These are phyloP conservation scores for Drosophila novamexicana DNA, from an alignment of 1,140 invertebrate species.

Conservation along the genomic window DNA sequence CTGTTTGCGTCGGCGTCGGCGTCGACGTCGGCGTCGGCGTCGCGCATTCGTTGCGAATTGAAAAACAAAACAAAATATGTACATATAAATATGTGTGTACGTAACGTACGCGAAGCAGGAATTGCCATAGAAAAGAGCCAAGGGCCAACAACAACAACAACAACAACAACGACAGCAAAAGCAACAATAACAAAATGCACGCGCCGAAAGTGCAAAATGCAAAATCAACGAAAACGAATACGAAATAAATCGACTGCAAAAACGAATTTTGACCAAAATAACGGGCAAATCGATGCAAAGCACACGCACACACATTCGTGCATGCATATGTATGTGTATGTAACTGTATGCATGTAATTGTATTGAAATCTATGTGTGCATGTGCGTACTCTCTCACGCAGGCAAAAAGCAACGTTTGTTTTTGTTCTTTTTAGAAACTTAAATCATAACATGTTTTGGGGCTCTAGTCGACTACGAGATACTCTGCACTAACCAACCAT, in stretches of 20 bases:
- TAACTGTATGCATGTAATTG: not conserved
- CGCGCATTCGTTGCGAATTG: no score
- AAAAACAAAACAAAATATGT: not conserved
- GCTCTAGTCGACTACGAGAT: no score
- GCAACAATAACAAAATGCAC: constrained; percentile 3
- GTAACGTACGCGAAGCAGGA: not conserved
- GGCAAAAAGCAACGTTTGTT: no score
- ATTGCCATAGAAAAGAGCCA: not conserved
- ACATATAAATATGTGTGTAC: not conserved
- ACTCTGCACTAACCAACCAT: no score
- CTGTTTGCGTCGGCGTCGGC: no score
- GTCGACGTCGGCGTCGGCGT: no score
- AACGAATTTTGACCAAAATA: constrained; percentile 4
- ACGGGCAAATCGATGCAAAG: constrained; percentile 1
- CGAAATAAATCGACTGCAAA: no score
- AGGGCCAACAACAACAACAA: not conserved
- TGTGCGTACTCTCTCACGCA: no score
- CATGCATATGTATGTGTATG: no score
- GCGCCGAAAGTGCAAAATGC: constrained; percentile 9
- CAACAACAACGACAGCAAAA: not conserved
- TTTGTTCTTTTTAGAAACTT: no score
- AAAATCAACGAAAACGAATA: constrained; percentile 1
- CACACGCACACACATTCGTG: not conserved
- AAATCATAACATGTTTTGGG: no score
- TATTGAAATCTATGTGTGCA: not conserved